These are phyloP conservation scores for Microctonus brassicae DNA, from an alignment of 2,888 invertebrate species.

Conservation along the genomic window DNA sequence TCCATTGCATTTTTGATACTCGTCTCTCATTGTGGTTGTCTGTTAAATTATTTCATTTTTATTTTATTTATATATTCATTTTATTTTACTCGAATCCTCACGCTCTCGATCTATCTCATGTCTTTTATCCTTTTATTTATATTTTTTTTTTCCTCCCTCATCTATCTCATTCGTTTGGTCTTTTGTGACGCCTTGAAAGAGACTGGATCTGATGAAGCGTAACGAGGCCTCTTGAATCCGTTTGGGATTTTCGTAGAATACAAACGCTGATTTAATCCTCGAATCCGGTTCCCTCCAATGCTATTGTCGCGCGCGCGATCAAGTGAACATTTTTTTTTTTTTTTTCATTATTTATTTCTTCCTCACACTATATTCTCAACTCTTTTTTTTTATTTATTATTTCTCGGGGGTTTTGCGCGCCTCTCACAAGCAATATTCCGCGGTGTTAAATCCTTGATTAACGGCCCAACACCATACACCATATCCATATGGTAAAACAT, in stretches of 20 bases:
- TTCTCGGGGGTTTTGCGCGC: not conserved
- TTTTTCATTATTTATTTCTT: not conserved
- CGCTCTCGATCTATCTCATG: not conserved
- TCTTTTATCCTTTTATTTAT: conserved; percentile 36
- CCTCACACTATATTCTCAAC: conserved; percentile 13
- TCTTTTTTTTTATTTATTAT: conserved; percentile 4
- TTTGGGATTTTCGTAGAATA: conserved; percentile 38
- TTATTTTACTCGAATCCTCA: not conserved
- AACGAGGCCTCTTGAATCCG: conserved; percentile 39
- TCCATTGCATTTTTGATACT: not conserved
- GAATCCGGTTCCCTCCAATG: conserved; percentile 61
- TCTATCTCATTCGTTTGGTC: conserved; percentile 34
- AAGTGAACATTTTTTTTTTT: not conserved
- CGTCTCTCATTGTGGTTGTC: conserved; percentile 1
- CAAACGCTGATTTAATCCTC: conserved; percentile 55
- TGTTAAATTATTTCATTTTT: not conserved
- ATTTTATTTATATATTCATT: not conserved
- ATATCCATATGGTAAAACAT: too few relatives aligned
- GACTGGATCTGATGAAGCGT: conserved; percentile 40
- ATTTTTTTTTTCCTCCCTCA: not conserved
- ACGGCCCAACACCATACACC: conserved; percentile 14
- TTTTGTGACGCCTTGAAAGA: conserved; percentile 41
- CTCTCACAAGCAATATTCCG: not conserved
- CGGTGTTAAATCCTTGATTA: conserved; percentile 37
- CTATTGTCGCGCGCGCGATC: conserved; percentile 22